Evolutionary conservation across 2,113 vertebrate genomes (phyloP), one percentile per base, ranked within the genome.

Genomic region (Myotis brandtii): DNA sequence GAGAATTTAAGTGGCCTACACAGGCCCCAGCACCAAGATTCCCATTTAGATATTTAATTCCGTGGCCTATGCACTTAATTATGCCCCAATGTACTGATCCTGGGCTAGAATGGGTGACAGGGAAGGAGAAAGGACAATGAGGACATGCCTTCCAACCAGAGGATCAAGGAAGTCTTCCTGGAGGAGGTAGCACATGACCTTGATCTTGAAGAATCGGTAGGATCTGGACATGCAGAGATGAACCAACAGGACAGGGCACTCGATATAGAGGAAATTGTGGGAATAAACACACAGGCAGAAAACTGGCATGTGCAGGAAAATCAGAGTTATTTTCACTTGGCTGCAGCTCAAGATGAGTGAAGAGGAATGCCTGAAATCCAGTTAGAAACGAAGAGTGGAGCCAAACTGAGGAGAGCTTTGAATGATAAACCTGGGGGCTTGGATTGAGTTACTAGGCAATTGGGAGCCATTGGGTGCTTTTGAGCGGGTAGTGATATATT

Each of bases 401-500:
- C 48, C 93, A 89, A 67, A 54, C 16, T 83, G 34, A 16, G 7
- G 37, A 30, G 54, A 76, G 7, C 90, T 89, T 48, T 80, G 85
- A 66, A 59, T 80, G 90, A 83, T 25, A 93, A 52, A 27, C 25
- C n/a, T 37, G 59, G 43, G 50, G 62, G 11, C 64, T 73, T 86
- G 56, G 48, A 69, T 80, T 48, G 72, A 87, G 46, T 94, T 76
- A 66, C 56, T 72, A 89, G 91, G 89, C 76, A 85, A 40, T 84
- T 30, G 93, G 76, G 77, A 96, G 89, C 30, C 86, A 88, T 30
- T 46, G 56, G 50, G 46, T 48, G 77, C 66, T 96, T 91, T 77
- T 84, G 93, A 94, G 21, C 48, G 72, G 32, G 40, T 34, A 37
- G 50, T 87, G 62, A 87, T 69, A 17, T 43, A 81, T 66, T 32